These are phyloP conservation scores for Drosophila jambulina DNA, from an alignment of 1,140 invertebrate species.

Conservation along the genomic window DNA sequence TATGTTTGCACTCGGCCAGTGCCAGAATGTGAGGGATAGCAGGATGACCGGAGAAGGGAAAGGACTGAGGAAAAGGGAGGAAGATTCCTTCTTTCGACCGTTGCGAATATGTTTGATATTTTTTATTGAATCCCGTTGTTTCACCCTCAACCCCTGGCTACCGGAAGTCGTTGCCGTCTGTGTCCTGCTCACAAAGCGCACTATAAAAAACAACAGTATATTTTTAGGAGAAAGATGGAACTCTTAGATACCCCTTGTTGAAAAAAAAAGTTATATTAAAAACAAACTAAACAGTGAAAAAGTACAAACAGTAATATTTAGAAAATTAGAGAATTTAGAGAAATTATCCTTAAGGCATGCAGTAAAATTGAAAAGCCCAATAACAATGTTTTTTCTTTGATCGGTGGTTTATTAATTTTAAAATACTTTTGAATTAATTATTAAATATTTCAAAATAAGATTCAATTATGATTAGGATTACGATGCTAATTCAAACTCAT, in stretches of 20 bases:
- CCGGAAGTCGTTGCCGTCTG: constrained; percentile 66
- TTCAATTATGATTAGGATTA: background rate
- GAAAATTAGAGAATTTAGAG: background rate
- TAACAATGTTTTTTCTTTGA: background rate
- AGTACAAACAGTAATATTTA: background rate
- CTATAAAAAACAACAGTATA: constrained; percentile 47
- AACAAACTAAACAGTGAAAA: background rate
- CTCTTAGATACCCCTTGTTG: background rate
- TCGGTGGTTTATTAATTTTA: background rate
- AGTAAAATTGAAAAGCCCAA: background rate
- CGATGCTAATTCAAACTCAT: background rate
- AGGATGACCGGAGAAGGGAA: background rate
- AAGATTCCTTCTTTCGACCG: constrained; percentile 48
- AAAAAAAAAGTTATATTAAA: background rate
- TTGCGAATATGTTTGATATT: constrained; percentile 78
- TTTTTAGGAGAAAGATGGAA: background rate
- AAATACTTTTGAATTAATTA: background rate
- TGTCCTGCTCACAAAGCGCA: constrained; percentile 40
- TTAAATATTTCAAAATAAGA: background rate
- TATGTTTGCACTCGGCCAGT: constrained; percentile 57
- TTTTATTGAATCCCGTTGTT: constrained; percentile 71
- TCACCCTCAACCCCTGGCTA: constrained; percentile 24
- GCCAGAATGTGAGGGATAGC: constrained; percentile 8
- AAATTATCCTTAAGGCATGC: background rate
- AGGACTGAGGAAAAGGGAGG: background rate